Conservation (phyloP, 1,140 invertebrate species). For the Metaphire vulgaris region DNA sequence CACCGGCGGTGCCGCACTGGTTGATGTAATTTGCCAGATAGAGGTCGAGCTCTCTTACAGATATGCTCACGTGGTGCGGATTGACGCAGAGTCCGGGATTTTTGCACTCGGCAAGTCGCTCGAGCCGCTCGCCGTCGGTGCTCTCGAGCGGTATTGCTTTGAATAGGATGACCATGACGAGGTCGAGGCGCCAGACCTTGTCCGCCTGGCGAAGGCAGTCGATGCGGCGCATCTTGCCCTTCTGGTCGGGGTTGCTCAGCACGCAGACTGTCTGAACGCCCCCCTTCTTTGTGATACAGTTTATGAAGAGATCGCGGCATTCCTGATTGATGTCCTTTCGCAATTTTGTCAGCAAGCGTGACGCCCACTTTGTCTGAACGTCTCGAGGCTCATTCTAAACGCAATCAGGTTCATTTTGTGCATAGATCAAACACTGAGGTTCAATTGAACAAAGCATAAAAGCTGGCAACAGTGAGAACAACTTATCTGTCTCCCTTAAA, state of each 20-base stretch:
- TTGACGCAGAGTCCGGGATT: slow-evolving; percentile 96
- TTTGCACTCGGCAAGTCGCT: slow-evolving; percentile 92
- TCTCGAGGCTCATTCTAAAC: neutral
- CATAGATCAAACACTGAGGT: too few species aligned
- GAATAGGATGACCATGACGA: slow-evolving; percentile 99
- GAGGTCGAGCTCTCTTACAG: slow-evolving; percentile 92
- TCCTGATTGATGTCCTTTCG: slow-evolving; percentile 98
- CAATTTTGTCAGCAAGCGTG: neutral
- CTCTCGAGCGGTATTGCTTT: slow-evolving; percentile 91
- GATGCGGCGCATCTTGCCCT: slow-evolving; percentile 98
- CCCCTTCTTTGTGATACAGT: slow-evolving; percentile 91
- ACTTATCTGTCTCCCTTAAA: too few species aligned
- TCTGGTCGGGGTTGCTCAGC: slow-evolving; percentile 98
- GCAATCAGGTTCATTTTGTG: too few species aligned
- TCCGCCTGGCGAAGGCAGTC: slow-evolving; percentile 93
- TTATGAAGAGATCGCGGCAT: slow-evolving; percentile 92
- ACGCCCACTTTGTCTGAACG: neutral
- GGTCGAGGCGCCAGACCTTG: slow-evolving; percentile 97
- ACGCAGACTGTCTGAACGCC: slow-evolving; percentile 91
- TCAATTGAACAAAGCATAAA: too few species aligned
- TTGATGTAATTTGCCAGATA: slow-evolving; percentile 98
- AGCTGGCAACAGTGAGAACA: too few species aligned
- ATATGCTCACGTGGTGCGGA: slow-evolving; percentile 99
- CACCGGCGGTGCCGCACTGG: too few species aligned
- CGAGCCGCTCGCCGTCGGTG: slow-evolving; percentile 94